These are phyloP conservation scores for Tribolium castaneum DNA, from an alignment of 1,140 invertebrate genomes.

Conservation along the genomic window DNA sequence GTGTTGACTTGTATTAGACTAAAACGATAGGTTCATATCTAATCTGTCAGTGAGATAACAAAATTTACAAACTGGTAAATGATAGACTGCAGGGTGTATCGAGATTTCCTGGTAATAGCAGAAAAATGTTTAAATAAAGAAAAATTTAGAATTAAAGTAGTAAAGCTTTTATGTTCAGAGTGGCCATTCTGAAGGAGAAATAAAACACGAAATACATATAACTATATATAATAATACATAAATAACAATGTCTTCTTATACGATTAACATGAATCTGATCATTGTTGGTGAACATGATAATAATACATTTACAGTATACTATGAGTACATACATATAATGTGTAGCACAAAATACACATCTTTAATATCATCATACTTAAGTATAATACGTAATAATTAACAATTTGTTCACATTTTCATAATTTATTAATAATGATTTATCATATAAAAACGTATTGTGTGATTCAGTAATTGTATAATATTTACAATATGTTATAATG, in stretches of 20 bases:
- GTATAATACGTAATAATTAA: slow-evolving; percentile 16
- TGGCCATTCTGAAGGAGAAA: not conserved
- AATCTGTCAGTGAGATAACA: no score
- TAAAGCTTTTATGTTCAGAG: no score
- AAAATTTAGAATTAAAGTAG: no score
- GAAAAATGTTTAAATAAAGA: no score
- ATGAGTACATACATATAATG: slow-evolving; percentile 39
- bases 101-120: no score
- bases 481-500: slow-evolving; percentile 29
- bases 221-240: slow-evolving; percentile 36
- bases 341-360: slow-evolving; percentile 40
- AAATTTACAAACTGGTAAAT: no score
- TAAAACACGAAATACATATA: slow-evolving; percentile 8
- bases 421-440: not conserved
- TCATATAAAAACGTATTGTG: slow-evolving; percentile 34
- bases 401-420: slow-evolving; percentile 22
- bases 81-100: no score
- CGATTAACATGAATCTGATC: slow-evolving; percentile 35
- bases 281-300: slow-evolving; percentile 29
- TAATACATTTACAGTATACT: slow-evolving; percentile 37
- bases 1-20: no score
- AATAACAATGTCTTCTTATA: slow-evolving; percentile 39
- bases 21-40: no score
- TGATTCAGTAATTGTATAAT: slow-evolving; percentile 25
- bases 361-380: slow-evolving; percentile 18